A percentile compares a stretch with the other conserved stretches of the same genome.
These are phyloP conservation scores for Proterorhinus semilunaris DNA, from an alignment of 2,113 vertebrate species.

Conservation along the genomic window DNA sequence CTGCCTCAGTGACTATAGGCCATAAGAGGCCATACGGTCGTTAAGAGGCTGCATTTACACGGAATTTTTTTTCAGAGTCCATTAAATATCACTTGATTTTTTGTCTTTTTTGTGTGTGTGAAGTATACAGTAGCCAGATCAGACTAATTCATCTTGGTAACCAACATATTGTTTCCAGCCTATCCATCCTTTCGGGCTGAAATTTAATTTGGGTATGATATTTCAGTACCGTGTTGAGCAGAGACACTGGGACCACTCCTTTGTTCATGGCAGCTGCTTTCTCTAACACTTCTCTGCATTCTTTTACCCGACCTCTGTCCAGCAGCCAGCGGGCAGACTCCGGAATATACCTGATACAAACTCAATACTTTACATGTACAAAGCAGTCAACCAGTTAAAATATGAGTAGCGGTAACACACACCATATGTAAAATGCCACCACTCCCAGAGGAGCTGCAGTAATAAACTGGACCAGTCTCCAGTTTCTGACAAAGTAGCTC, in stretches of 20 bases:
- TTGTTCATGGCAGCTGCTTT: constrained; percentile 79
- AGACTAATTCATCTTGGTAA: no score
- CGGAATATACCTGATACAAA: constrained; percentile 75
- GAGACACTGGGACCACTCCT: constrained; percentile 53
- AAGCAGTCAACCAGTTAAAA: background rate
- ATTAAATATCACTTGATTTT: no score
- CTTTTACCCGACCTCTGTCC: constrained; percentile 65
- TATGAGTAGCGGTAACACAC: background rate
- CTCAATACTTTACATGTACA: background rate
- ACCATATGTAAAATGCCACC: constrained; percentile 75
- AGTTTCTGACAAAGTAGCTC: constrained; percentile 75
- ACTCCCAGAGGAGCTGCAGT: constrained; percentile 53
- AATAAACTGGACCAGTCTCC: constrained; percentile 77
- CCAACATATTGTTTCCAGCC: no score
- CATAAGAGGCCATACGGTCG: background rate
- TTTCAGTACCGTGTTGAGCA: constrained; percentile 74
- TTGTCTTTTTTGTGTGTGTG: no score
- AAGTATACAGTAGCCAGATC: no score
- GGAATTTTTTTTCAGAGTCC: background rate
- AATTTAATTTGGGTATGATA: background rate
- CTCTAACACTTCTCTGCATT: constrained; percentile 75
- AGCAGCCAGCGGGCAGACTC: constrained; percentile 85
- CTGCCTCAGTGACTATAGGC: background rate
- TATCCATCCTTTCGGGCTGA: no score
- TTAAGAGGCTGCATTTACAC: background rate